phyloP scores from a whole-genome alignment of 2,797 vertebrate genomes.

The Eleutherodactylus coqui region DNA sequence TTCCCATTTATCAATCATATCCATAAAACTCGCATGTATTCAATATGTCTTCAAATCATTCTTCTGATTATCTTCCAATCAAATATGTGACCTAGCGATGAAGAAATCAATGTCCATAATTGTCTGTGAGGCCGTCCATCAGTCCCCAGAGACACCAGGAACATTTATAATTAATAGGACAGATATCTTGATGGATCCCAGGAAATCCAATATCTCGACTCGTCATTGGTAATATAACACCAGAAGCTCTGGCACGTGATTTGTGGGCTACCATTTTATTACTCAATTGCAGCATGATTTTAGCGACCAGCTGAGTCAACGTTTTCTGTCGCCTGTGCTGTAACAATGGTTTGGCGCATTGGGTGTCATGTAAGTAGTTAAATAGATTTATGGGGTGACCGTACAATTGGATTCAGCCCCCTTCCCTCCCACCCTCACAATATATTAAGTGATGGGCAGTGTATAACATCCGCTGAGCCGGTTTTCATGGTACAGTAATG shows the following conservation, averaged over 20 bases:
- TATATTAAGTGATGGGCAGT: background rate
- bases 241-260: background rate
- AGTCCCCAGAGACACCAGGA: background rate
- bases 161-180: slow-evolving; percentile 7
- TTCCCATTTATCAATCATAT: background rate
- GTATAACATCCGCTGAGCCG: background rate
- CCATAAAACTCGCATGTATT: background rate
- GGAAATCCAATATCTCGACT: slow-evolving; percentile 22
- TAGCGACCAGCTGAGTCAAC: background rate
- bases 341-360: slow-evolving; percentile 19
- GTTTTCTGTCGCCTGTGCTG: background rate
- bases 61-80: background rate
- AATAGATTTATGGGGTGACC: slow-evolving; percentile 10
- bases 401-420: background rate
- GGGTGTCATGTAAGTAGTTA: slow-evolving; percentile 23
- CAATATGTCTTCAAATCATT: background rate
- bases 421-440: background rate
- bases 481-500: background rate
- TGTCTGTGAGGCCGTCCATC: background rate
- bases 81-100: background rate
- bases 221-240: background rate
- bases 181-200: background rate
- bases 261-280: background rate
- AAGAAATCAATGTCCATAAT: background rate
- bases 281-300: background rate